phyloP scores from a whole-genome alignment of 2,797 vertebrate genomes.

The Ctenopoma kingsleyae region DNA sequence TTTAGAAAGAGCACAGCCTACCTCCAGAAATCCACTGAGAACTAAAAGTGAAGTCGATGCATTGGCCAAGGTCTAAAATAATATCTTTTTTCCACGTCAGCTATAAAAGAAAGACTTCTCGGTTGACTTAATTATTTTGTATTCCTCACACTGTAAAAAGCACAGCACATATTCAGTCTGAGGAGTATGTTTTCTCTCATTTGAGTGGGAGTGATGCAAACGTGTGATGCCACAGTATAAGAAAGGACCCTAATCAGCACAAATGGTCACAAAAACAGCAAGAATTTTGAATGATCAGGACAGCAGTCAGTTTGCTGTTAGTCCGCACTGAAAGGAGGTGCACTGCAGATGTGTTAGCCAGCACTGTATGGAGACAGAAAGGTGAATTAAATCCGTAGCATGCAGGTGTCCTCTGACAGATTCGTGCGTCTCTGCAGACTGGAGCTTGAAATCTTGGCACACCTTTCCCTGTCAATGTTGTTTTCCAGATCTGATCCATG shows the following conservation, averaged over 20 bases:
- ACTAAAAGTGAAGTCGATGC: constrained; percentile 57
- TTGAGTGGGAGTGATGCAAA: constrained; percentile 31
- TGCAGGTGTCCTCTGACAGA: constrained; percentile 59
- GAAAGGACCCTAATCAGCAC: constrained; percentile 34
- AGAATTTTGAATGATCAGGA: constrained; percentile 8
- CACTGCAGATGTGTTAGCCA: constrained; percentile 26
- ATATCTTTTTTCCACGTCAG: constrained; percentile 41
- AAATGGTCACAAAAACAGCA: constrained; percentile 18
- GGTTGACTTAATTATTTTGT: constrained; percentile 57
- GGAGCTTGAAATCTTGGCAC: constrained; percentile 47
- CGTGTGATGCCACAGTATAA: constrained; percentile 25
- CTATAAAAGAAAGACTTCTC: constrained; percentile 27
- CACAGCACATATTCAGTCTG: constrained; percentile 49
- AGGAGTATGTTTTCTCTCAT: constrained; percentile 25
- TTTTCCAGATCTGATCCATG: constrained; percentile 57
- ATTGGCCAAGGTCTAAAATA: constrained; percentile 60
- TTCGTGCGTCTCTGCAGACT: constrained; percentile 43
- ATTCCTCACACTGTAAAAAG: constrained; percentile 59
- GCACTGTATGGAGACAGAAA: constrained; percentile 16
- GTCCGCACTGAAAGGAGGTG: constrained; percentile 12
- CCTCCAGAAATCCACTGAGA: constrained; percentile 64
- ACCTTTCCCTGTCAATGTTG: constrained; percentile 30
- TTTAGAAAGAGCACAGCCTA: constrained; percentile 71
- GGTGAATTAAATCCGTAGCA: constrained; percentile 56
- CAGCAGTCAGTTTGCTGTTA: not conserved